These are phyloP conservation scores for Phaonia tiefii DNA, from an alignment of 2,888 invertebrate species.

Conservation along the genomic window DNA sequence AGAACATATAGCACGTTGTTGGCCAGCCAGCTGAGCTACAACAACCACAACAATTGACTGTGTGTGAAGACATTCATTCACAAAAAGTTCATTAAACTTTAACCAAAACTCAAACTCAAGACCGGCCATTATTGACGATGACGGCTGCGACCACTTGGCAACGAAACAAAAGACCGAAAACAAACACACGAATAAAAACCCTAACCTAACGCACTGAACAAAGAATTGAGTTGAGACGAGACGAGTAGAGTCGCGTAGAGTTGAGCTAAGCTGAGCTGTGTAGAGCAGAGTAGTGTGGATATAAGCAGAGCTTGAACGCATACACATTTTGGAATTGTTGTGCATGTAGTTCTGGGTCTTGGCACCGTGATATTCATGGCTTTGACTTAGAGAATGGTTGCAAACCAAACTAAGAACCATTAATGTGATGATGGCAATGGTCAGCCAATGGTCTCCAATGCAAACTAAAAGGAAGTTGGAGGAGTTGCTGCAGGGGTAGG, in stretches of 20 bases:
- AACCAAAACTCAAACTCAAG: slow-evolving; percentile 57
- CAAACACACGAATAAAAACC: slow-evolving; percentile 35
- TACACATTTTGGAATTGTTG: too few relatives aligned
- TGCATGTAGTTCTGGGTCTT: slow-evolving; percentile 39
- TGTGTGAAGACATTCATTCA: slow-evolving; percentile 18
- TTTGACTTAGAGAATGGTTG: slow-evolving; percentile 27
- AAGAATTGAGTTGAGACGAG: slow-evolving; percentile 55
- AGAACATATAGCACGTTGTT: background rate
- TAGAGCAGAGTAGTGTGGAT: too few relatives aligned
- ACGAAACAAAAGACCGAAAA: slow-evolving; percentile 10
- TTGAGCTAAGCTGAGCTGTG: too few relatives aligned
- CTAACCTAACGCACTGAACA: slow-evolving; percentile 63
- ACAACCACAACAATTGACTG: background rate
- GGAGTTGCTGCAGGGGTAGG: background rate
- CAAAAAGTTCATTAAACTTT: slow-evolving; percentile 63
- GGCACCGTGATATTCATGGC: background rate
- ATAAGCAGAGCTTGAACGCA: too few relatives aligned
- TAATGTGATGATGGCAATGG: background rate
- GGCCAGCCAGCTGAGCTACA: background rate
- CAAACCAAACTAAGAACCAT: slow-evolving; percentile 8
- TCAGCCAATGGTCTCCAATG: background rate
- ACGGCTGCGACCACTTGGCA: background rate
- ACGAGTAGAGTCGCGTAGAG: too few relatives aligned
- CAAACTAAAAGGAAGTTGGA: background rate
- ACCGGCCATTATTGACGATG: background rate